Percentiles rank a stretch among this genome's conserved stretches.
phyloP scores from a whole-genome alignment of 2,888 invertebrate species.

The Polyommatus iphigenia region DNA sequence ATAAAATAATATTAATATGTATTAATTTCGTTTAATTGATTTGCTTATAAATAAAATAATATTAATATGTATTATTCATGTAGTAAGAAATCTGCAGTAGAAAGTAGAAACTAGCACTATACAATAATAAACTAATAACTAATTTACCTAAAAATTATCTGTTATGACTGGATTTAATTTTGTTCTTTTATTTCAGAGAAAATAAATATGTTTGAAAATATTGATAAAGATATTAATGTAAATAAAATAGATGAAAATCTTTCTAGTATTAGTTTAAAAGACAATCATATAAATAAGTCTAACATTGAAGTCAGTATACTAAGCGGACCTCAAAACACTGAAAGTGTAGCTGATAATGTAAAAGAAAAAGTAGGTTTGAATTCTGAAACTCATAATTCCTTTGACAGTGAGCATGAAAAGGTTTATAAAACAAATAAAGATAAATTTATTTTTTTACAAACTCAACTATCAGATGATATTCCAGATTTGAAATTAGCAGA shows the following conservation, averaged over 20 bases:
- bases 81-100: neutral
- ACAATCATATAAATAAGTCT: slow-evolving; percentile 54
- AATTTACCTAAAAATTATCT: neutral
- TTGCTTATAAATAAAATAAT: neutral
- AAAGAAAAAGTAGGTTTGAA: slow-evolving; percentile 39
- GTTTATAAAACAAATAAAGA: slow-evolving; percentile 66
- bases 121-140: neutral
- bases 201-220: slow-evolving; percentile 75
- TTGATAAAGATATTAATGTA: slow-evolving; percentile 58
- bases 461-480: slow-evolving; percentile 58
- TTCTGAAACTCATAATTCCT: slow-evolving; percentile 49
- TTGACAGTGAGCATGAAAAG: slow-evolving; percentile 54
- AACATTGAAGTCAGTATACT: slow-evolving; percentile 51
- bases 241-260: slow-evolving; percentile 58
- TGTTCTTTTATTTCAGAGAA: slow-evolving; percentile 59
- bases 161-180: neutral
- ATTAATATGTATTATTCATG: neutral
- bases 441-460: slow-evolving; percentile 71
- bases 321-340: slow-evolving; percentile 38
- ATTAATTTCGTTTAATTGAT: neutral
- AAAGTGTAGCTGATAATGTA: slow-evolving; percentile 38
- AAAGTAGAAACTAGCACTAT: neutral
- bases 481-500: slow-evolving; percentile 46
- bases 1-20: neutral
- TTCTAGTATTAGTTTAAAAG: slow-evolving; percentile 62